These are phyloP conservation scores for Barbus barbus DNA, from an alignment of 2,113 vertebrate species.

Conservation along the genomic window DNA sequence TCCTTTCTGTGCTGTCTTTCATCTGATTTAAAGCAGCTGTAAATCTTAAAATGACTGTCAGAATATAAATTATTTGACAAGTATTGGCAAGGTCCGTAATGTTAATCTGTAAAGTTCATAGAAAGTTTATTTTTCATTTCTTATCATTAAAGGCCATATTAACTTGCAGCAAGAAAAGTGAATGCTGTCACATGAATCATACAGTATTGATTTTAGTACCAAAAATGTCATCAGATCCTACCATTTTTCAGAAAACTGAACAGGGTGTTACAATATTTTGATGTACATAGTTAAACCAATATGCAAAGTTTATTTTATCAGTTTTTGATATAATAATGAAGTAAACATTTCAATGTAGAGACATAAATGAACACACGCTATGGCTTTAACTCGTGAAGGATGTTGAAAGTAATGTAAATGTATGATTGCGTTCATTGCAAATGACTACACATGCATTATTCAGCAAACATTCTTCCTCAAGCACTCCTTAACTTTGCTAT, in stretches of 20 bases:
- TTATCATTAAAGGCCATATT: neutral
- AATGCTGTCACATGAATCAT: neutral
- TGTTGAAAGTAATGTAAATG: constrained; percentile 20
- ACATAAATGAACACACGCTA: neutral
- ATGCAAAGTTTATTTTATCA: neutral
- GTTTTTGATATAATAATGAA: neutral
- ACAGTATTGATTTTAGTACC: neutral
- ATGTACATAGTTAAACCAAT: neutral
- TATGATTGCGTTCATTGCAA: neutral
- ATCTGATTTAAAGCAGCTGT: neutral
- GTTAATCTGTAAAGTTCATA: neutral
- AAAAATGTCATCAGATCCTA: neutral
- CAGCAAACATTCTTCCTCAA: constrained; percentile 16
- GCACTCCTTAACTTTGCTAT: neutral
- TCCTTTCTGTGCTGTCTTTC: neutral
- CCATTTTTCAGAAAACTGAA: neutral
- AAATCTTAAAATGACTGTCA: neutral
- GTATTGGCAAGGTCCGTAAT: neutral
- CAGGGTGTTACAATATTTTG: neutral
- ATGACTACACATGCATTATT: constrained; percentile 21
- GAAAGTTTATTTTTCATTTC: neutral
- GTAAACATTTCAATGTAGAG: neutral
- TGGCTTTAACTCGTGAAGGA: neutral
- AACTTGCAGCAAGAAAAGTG: neutral
- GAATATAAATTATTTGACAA: neutral